Evolutionary conservation across 2,113 vertebrate species (phyloP), one percentile per base, ranked within the genome.

Genomic region (Silurus meridionalis): DNA sequence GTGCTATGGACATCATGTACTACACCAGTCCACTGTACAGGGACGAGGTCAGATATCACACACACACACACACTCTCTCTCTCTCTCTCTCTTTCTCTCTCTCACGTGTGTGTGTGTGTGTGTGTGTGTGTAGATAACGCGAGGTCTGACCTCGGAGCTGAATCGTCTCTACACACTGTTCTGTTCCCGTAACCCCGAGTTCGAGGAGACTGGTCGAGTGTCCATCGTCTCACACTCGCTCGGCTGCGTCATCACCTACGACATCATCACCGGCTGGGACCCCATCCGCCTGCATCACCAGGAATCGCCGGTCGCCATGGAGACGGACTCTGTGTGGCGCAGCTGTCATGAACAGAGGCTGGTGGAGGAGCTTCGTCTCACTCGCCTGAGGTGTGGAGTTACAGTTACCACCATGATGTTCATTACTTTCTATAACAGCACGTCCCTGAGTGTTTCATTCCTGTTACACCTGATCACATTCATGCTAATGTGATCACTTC

Each of bases 1-100:
- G 98, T 0, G 97, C 98, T 2, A 99, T 99, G 98, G 97, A 99
- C 91, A 99, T 99, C 91, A 98, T 99, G 97, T 99, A 99, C 91
- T 99, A 99, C 53, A 98, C 97, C 23, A 99, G 97, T 69, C 97
- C 98, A 4, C 96, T 99, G 11, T 99, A 99, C 91, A 96, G 97
- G 91, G 97, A 99, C 74, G 98, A 99, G 94, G 98, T 98, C 50
- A 94, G 95, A 87, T 48, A 0, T 52, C 6, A 0, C 37, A 23
- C 21, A 25, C 55, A 37, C 25, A 58, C 58, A 61, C 83, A n/a
- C 66, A 61, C 28, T 50, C 15, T 11, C 25, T 21, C 19, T 6
- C 21, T 28, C 46, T 50, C 74, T 60, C n/a, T 9, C 63, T 83
- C 71, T 25, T 1, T 66, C 46, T 75, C 77, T 69, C n/a, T n/a